Base-by-base conservation (phyloP, 2,113 vertebrate genomes). In the Silurus meridionalis region DNA sequence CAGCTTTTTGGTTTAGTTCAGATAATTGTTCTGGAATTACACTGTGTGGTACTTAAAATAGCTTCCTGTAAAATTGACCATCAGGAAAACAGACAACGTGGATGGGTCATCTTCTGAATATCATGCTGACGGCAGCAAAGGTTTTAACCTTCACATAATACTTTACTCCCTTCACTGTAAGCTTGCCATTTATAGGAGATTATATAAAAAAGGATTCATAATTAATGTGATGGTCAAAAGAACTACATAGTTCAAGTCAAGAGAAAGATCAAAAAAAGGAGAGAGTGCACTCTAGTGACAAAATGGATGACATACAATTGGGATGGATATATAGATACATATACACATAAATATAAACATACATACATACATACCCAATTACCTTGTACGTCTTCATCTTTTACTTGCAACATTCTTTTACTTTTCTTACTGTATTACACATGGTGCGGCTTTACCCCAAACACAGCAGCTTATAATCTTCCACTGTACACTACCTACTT, bases 211-310 rank as follows among this genome's bases (percentile, higher is more conserved):
- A 64, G 80, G 57, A 53, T 25, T 17, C 13, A 25, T 66, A 61
- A 82, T 82, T 82, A 82, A 66, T 82, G 17, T 52, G 21, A 52
- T n/a, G 78, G 21, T 17, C 50, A 66, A 46, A 82, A 6, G 7
- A 6, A n/a, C 8, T 48, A 63, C 0, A n/a, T 11, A 37, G 28
- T 60, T 8, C 25, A 6, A 46, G 78, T 28, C 25, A 21, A 46
- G 7, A 6, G 46, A 52, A 82, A 66, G 80, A 50, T 82, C 46
- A 81, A 63, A 46, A 52, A 48, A 52, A 46, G 61, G 61, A 66
- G 48, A 82, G 60, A 53, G 80, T 82, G 80, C 80, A 52, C 80
- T 53, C 60, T 82, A 82, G 80, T 82, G 80, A 82, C 80, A 82
- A 52, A 25, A 52, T 17, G 23, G 8, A 52, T 66, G 25, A 82